Conservation (phyloP, 2,797 vertebrate genomes). For the Mionectes olivaceus region DNA sequence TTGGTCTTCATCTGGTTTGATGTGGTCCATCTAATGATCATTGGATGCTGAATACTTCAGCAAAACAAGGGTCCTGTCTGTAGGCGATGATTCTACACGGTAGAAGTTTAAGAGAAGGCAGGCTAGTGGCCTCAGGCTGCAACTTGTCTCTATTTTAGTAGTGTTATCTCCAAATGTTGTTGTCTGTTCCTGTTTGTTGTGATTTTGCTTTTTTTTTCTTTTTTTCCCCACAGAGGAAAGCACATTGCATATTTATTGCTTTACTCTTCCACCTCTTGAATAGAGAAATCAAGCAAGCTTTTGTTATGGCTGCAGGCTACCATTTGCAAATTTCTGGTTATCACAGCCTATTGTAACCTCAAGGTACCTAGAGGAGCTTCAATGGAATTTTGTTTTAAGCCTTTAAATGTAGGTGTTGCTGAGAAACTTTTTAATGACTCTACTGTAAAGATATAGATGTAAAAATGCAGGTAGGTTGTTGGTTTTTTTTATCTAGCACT, state of each 20-base stretch:
- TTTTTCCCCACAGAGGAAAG: neutral
- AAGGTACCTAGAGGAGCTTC: slow-evolving; percentile 13
- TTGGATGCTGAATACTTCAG: neutral
- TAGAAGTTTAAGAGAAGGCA: neutral
- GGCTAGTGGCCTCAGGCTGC: neutral
- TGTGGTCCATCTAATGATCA: neutral
- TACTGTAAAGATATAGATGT: neutral
- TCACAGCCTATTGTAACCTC: slow-evolving; percentile 31
- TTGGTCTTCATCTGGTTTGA: neutral
- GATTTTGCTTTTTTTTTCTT: neutral
- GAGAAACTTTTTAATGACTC: neutral
- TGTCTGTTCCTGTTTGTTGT: slow-evolving; percentile 17
- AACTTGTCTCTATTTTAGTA: neutral
- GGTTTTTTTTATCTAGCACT: neutral
- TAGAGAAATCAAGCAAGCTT: slow-evolving; percentile 48
- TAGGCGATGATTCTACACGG: neutral
- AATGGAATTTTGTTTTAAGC: neutral
- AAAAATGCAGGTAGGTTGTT: neutral
- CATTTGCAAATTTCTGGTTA: slow-evolving; percentile 48
- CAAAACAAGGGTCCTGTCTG: neutral
- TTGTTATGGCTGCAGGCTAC: slow-evolving; percentile 72
- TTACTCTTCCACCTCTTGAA: slow-evolving; percentile 7
- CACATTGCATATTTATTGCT: slow-evolving; percentile 49
- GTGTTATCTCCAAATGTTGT: neutral
- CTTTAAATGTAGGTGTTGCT: neutral